A percentile compares a stretch with the other conserved stretches of the same genome.
phyloP scores from a whole-genome alignment of 2,797 vertebrate genomes.

The Enoplosus armatus region DNA sequence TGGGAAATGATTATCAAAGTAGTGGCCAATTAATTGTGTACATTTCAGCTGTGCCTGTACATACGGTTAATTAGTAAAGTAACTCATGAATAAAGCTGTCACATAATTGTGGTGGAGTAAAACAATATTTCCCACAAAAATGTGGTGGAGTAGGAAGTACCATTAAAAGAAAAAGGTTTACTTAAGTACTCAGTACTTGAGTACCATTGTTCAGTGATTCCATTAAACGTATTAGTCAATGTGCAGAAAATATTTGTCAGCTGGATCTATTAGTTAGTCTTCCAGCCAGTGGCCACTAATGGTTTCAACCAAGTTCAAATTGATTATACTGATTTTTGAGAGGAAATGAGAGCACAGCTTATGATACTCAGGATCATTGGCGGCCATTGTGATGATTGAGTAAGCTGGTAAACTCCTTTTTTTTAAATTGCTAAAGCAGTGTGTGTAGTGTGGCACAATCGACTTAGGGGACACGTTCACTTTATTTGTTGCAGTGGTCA shows the following conservation, averaged over 20 bases:
- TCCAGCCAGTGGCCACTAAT: background rate
- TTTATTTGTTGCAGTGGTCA: background rate
- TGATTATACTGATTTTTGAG: slow-evolving; percentile 5
- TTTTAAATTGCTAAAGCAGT: slow-evolving; percentile 11
- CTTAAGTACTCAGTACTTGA: too few relatives aligned
- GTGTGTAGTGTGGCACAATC: background rate
- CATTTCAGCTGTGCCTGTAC: too few relatives aligned
- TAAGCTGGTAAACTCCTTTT: slow-evolving; percentile 9
- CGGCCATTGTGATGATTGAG: slow-evolving; percentile 30
- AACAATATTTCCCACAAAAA: too few relatives aligned
- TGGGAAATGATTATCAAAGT: too few relatives aligned
- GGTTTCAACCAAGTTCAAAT: slow-evolving; percentile 14
- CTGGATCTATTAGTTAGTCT: slow-evolving; percentile 1
- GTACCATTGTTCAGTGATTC: background rate
- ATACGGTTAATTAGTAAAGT: too few relatives aligned
- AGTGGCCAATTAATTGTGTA: too few relatives aligned
- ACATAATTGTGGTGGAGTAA: too few relatives aligned
- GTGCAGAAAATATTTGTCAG: slow-evolving; percentile 27
- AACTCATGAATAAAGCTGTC: too few relatives aligned
- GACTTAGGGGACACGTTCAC: background rate
- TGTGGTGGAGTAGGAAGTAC: too few relatives aligned
- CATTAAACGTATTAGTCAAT: slow-evolving; percentile 17
- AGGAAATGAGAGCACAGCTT: slow-evolving; percentile 11
- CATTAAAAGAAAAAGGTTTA: too few relatives aligned
- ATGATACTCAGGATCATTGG: slow-evolving; percentile 10